Conservation (phyloP, 2,888 invertebrate species). For the Amphipyra berbera region DNA sequence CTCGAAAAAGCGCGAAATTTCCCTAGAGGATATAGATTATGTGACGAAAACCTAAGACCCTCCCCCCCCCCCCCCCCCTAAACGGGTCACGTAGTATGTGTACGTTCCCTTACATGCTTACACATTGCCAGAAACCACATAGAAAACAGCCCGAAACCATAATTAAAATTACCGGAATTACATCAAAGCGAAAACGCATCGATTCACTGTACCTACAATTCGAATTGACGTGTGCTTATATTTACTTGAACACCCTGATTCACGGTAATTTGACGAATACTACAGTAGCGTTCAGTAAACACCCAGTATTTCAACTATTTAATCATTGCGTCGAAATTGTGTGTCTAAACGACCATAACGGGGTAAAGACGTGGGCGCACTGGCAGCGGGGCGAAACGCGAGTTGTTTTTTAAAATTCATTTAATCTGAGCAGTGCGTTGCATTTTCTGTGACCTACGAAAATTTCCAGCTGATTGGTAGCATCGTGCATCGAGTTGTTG, state of each 20-base stretch:
- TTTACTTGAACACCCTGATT: not conserved
- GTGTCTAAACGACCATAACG: constrained; percentile 62
- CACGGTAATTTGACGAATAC: constrained; percentile 40
- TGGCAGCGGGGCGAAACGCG: constrained; percentile 16
- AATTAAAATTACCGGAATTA: no score
- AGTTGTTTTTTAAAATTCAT: not conserved
- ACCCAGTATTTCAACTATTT: constrained; percentile 69
- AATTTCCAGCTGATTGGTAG: no score
- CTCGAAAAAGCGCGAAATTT: no score
- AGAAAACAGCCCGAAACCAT: no score
- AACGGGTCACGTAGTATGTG: no score
- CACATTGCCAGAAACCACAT: no score
- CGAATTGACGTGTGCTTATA: constrained; percentile 1
- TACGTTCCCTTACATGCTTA: no score
- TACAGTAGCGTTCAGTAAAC: constrained; percentile 59
- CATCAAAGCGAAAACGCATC: not conserved
- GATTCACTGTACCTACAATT: not conserved
- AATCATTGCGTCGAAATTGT: constrained; percentile 66
- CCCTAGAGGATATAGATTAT: no score
- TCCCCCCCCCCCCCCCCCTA: no score
- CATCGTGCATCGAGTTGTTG: no score
- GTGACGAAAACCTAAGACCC: no score
- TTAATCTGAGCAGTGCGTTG: not conserved
- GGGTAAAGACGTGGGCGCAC: constrained; percentile 35
- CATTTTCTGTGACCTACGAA: no score